Conservation (phyloP, 2,888 invertebrate genomes). For the Spicauda simplicius region DNA sequence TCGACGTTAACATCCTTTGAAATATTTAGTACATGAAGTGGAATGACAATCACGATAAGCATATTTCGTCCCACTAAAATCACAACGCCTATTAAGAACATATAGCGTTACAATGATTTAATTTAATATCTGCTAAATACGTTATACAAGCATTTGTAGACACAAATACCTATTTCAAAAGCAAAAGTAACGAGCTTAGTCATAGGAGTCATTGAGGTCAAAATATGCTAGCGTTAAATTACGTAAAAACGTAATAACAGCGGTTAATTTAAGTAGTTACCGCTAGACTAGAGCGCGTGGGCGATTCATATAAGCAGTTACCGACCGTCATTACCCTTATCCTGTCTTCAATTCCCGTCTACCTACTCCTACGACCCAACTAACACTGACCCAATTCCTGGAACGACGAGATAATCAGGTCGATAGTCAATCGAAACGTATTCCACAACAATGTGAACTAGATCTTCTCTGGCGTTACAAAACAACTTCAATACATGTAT, state of each 20-base stretch:
- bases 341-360: conserved; percentile 62
- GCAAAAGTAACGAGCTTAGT: conserved; percentile 25
- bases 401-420: conserved; percentile 62
- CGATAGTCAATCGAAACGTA: conserved; percentile 67
- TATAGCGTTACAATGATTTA: no score
- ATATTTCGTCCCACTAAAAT: no score
- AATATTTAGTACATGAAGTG: no score
- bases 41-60: no score
- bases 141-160: neutral
- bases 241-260: conserved; percentile 34
- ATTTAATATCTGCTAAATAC: no score
- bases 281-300: conserved; percentile 40
- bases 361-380: conserved; percentile 50
- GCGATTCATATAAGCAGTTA: conserved; percentile 47
- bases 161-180: conserved; percentile 11
- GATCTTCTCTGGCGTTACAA: conserved; percentile 40
- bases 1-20: no score
- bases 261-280: conserved; percentile 33
- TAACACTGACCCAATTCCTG: conserved; percentile 76
- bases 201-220: conserved; percentile 32
- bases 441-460: conserved; percentile 53
- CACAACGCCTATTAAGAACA: no score
- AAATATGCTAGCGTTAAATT: conserved; percentile 28
- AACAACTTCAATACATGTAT: conserved; percentile 42
- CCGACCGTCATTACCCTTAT: conserved; percentile 66